Base-by-base conservation (phyloP, 2,797 vertebrate genomes). In the Erpetoichthys calabaricus region DNA sequence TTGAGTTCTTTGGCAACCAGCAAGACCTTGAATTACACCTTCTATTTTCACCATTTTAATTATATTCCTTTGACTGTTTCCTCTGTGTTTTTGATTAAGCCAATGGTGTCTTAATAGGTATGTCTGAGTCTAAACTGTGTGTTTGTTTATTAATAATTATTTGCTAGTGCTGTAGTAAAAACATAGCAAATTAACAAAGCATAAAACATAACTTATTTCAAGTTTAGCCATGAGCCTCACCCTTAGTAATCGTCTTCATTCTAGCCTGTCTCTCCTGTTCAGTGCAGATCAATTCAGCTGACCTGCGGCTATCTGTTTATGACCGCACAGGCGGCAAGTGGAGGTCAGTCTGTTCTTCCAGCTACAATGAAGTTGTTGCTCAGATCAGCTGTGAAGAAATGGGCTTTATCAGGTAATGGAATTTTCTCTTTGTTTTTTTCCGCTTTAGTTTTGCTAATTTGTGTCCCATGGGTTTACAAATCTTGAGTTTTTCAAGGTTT, bases 351-450 rank as follows among this genome's bases (percentile, higher is more conserved):
- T 95, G 91, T 59, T 90, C 91, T 9, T 92, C 90, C 0, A 63
- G 75, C 9, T 77, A 76, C 67, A 85, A 94, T 47, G 79, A 87
- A 61, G 71, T 86, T 56, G 78, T 91, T 47, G 90, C 90, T 0
- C 79, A 77, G 57, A 85, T 94, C 63, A 84, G 88, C 77, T 95
- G 91, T 53, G 90, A 91, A 67, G 90, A 95, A 76, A 91, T 93
- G 79, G 91, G 91, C 56, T 94, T 94, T 45, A 65, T 93, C 69
- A 91, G 90, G 91, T 91, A 75, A 62, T 60, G 46, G 6, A n/a
- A 5, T 25, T 3, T 51, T 52, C 41, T 53, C 51, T 53, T 41
- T 53, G 3, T 41, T 51, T 41, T 10, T 41, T 53, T 6, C 9
- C 10, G 7, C 9, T 41, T 10, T 53, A 51, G 3, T 51, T 51